Base-by-base conservation (phyloP, 1,140 invertebrate genomes). In the Dryas iulia region DNA sequence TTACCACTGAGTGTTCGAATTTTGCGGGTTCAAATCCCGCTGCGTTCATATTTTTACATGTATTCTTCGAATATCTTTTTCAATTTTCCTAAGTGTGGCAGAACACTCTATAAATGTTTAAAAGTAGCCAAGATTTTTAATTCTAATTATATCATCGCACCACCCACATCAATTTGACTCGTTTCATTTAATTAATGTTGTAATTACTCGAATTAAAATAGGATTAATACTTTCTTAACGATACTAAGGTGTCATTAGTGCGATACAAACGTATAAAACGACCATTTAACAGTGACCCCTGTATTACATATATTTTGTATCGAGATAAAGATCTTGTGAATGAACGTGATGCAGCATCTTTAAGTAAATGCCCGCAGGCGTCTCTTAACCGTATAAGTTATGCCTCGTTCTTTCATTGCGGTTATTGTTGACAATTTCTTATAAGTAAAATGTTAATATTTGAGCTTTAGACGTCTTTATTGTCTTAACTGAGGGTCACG, bases 201-300 rank as follows among this genome's bases (percentile, higher is more conserved):
- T 76, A 85, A 88, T 88, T 86, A 85, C 83, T 81, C 80, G 78
- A 74, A 84, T 86, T 82, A 82, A 88, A 83, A 86, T 77, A 79
- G 69, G 74, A 85, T 86, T 86, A 88, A 84, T 77, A 82, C 75
- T 82, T 88, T 82, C 78, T 76, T 73, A 61, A 73, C 73, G 76
- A 77, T 71, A 81, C 79, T 69, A 79, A 81, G 77, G 78, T 76
- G 72, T 71, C 73, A 74, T 76, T 76, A 73, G 67, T 12, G 53
- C 30, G 59, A 65, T 67, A 68, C 58, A 69, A 71, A 63, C 54
- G 35, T 65, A 26, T 58, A 47, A 14, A 66, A 39, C 23, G 8
- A 21, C 75, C 66, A 79, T 28, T 71, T 64, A 52, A 68, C 4
- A 0, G 14, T 26, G 70, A 77, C 21, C 71, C 59, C 47, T 58